Evolutionary conservation across 30 jellyfish, hydroid and myxozoan genomes (phyloP).

Genomic region (Aurelia aurita): DNA sequence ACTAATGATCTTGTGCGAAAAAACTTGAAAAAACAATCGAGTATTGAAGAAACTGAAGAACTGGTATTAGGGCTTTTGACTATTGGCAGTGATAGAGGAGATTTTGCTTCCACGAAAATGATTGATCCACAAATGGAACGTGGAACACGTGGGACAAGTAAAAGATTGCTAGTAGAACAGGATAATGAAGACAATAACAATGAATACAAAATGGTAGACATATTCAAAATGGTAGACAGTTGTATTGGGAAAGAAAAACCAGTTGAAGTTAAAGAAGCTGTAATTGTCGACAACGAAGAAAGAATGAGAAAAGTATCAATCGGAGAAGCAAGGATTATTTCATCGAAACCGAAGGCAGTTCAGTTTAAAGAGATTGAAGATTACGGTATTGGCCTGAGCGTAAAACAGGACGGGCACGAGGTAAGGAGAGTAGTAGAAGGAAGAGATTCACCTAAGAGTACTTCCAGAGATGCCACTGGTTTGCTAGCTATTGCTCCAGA

Average conservation of each 20-base stretch:
- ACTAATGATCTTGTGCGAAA: too few relatives aligned
- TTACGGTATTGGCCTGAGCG: not conserved
- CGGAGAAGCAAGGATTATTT: slow-evolving; percentile 43
- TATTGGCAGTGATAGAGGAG: too few relatives aligned
- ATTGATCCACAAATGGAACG: too few relatives aligned
- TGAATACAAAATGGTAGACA: not conserved
- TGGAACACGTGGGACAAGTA: too few relatives aligned
- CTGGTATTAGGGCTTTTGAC: too few relatives aligned
- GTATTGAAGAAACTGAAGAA: too few relatives aligned
- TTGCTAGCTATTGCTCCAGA: not conserved
- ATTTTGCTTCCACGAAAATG: too few relatives aligned
- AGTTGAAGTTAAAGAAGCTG: slow-evolving; percentile 26
- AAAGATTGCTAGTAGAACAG: too few relatives aligned
- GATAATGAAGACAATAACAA: too few relatives aligned
- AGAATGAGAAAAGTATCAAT: slow-evolving; percentile 5
- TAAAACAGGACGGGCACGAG: not conserved
- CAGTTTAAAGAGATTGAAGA: not conserved
- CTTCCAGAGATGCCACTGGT: not conserved
- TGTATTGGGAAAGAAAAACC: not conserved
- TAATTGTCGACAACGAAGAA: slow-evolving; percentile 5
- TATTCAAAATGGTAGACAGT: slow-evolving; percentile 11
- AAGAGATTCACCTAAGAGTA: not conserved
- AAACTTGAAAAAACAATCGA: too few relatives aligned
- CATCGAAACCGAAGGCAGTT: slow-evolving; percentile 26
- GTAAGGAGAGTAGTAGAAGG: not conserved